Evolutionary conservation across 2,797 vertebrate genomes (phyloP).

Genomic region (Falco naumanni): DNA sequence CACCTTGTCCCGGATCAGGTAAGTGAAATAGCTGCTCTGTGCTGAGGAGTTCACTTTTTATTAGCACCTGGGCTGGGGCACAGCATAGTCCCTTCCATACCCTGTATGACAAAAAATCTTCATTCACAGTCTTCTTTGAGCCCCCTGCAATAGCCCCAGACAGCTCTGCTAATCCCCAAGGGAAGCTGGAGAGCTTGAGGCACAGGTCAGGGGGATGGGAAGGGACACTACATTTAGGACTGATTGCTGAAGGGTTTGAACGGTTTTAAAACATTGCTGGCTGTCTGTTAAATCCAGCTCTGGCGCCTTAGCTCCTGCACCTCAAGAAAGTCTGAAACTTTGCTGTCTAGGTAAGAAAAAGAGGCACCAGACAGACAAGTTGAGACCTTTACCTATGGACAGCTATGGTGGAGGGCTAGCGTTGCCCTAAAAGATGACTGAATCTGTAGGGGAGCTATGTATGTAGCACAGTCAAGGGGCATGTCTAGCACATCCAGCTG

Average conservation of each 20-base stretch:
- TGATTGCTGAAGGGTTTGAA: background rate
- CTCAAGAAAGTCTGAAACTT: background rate
- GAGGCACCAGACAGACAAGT: background rate
- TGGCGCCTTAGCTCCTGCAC: background rate
- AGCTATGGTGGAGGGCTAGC: background rate
- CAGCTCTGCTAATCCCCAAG: background rate
- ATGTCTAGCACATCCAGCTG: background rate
- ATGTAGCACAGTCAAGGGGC: background rate
- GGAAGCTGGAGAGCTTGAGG: background rate
- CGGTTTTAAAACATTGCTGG: background rate
- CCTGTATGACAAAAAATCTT: no score
- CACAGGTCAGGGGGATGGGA: background rate
- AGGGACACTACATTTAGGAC: background rate
- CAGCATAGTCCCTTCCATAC: no score
- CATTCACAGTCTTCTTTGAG: no score
- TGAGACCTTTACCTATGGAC: background rate
- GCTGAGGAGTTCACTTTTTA: no score
- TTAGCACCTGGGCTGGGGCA: no score
- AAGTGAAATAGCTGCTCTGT: no score
- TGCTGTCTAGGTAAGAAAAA: background rate
- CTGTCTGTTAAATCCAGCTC: background rate
- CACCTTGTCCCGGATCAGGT: no score
- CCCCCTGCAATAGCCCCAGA: background rate
- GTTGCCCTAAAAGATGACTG: background rate
- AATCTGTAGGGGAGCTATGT: background rate